phyloP scores from a whole-genome alignment of 2,113 vertebrate genomes.

The Pithys albifrons region DNA sequence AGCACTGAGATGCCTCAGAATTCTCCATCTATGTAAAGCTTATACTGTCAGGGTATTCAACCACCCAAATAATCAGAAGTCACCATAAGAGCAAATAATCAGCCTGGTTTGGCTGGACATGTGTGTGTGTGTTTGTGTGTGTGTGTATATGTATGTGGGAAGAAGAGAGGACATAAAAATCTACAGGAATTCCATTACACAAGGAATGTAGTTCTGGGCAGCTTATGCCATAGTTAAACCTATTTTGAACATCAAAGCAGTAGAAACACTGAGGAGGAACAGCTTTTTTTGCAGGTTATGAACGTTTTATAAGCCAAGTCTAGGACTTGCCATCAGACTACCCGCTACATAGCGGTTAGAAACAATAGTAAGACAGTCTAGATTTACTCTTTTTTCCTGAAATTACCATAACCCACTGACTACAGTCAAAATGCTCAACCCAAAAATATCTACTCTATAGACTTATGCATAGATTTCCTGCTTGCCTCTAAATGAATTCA shows the following conservation, averaged over 20 bases:
- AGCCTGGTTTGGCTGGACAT: neutral
- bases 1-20: neutral
- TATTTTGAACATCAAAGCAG: neutral
- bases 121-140: fast-evolving
- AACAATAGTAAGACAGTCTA: neutral
- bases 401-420: neutral
- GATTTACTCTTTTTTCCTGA: neutral
- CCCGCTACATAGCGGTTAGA: fast-evolving
- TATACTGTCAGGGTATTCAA: neutral
- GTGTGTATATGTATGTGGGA: neutral
- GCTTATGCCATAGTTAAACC: neutral
- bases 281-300: neutral
- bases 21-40: neutral
- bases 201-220: neutral
- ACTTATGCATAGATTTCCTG: neutral
- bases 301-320: neutral
- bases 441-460: neutral
- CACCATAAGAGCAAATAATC: neutral
- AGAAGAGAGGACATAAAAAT: neutral
- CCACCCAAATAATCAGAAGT: neutral
- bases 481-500: neutral
- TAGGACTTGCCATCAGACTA: neutral
- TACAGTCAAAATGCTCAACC: neutral
- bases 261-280: neutral
- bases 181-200: neutral